phyloP scores from a whole-genome alignment of 2,113 vertebrate species.

The Hippocampus zosterae region DNA sequence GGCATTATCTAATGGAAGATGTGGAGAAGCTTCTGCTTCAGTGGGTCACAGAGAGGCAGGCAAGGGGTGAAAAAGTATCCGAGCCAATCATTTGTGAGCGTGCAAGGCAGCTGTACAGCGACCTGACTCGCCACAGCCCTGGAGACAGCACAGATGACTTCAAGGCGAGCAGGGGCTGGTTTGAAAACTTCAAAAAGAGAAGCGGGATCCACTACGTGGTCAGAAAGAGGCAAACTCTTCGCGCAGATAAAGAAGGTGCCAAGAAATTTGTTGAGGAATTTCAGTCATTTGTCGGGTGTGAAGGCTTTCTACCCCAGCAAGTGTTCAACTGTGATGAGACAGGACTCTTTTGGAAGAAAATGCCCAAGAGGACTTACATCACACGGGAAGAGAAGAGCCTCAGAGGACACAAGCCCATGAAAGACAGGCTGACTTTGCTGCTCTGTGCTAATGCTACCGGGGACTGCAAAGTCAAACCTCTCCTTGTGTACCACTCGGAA shows the following conservation, averaged over 20 bases:
- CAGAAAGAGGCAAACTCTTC: background rate
- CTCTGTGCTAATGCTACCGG: background rate
- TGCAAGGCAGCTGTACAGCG: background rate
- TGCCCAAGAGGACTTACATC: slow-evolving; percentile 1
- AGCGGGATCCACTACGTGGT: slow-evolving; percentile 6
- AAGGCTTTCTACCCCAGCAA: slow-evolving; percentile 8
- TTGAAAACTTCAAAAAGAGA: slow-evolving; percentile 16
- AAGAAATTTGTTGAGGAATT: slow-evolving; percentile 4
- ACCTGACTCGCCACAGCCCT: background rate
- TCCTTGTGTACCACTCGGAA: slow-evolving; percentile 1
- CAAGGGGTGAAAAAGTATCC: background rate
- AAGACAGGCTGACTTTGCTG: slow-evolving; percentile 5
- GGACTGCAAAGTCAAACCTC: slow-evolving; percentile 3
- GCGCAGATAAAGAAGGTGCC: slow-evolving; percentile 1
- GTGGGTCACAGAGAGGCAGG: slow-evolving; percentile 9
- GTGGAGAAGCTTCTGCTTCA: slow-evolving; percentile 5
- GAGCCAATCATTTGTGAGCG: slow-evolving; percentile 3
- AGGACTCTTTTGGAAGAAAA: slow-evolving; percentile 10
- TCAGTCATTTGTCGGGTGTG: background rate
- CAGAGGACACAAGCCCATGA: slow-evolving; percentile 4
- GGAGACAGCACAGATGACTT: background rate
- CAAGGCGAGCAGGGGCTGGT: slow-evolving; percentile 9
- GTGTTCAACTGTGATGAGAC: slow-evolving; percentile 11
- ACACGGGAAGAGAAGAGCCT: background rate
- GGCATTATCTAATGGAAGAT: slow-evolving; percentile 1